Conservation (phyloP, 2,113 vertebrate species). For the Promerops cafer region DNA sequence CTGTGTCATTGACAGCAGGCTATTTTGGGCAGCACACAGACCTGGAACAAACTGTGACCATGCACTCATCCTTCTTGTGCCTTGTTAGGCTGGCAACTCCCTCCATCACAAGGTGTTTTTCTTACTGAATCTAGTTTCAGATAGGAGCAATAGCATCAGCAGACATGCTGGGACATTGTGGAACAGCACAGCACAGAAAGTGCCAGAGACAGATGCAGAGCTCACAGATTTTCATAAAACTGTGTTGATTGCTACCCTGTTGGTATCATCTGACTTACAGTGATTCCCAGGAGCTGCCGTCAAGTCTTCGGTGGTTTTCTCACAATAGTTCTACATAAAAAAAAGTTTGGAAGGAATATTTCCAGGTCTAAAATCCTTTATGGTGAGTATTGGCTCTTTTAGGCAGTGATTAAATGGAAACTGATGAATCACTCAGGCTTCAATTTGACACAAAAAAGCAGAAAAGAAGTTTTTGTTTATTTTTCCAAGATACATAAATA, state of each 20-base stretch:
- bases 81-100: neutral
- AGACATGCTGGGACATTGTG: neutral
- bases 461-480: neutral
- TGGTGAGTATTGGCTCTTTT: neutral
- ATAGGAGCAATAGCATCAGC: neutral
- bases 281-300: neutral
- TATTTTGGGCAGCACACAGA: neutral
- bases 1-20: rapidly evolving
- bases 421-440: neutral
- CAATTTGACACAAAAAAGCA: neutral
- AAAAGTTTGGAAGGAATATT: neutral
- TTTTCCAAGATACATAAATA: neutral
- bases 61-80: neutral
- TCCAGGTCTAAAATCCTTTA: neutral
- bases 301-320: neutral
- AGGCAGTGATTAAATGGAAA: neutral
- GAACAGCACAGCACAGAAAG: neutral
- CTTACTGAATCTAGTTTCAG: neutral
- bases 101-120: neutral
- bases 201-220: neutral
- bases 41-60: neutral
- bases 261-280: neutral
- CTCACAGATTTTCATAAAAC: neutral
- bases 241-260: neutral
- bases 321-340: neutral